Base-by-base conservation (phyloP, 1,140 invertebrate genomes). In the Hylaeus volcanicus region DNA sequence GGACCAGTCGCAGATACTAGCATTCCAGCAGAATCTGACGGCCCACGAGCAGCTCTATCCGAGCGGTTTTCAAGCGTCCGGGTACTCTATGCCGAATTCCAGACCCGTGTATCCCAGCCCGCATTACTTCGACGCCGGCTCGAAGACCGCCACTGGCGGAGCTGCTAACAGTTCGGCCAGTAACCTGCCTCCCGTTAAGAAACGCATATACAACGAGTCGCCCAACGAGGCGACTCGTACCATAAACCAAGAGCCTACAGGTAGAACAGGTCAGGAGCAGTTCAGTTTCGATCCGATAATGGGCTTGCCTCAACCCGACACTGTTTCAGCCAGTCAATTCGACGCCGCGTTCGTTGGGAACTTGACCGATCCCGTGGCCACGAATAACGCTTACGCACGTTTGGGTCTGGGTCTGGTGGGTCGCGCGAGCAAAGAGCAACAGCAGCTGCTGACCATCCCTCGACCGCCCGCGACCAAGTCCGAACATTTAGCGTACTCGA, bases 231-330 rank as follows among this genome's bases (percentile, higher is more conserved):
- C 80, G 43, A 48, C 89, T 65, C 64, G 89, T 6, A 69, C 69
- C 61, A 78, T 91, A 11, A 5, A 85, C 0, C 90, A 91, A 12
- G 89, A 91, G 4, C 72, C 75, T 5, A 8, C 76, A 0, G 43
- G 77, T 6, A 71, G 89, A 82, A 9, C 83, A 0, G 41, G 74
- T 2, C 88, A 90, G n/a, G 88, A 89, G 12, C 92, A 93, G 51
- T 93, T 92, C 56, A 77, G 86, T 3, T 93, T 92, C 66, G 92
- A 93, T 8, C 74, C 90, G 6, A 91, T 93, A 86, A 92, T 93
- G 87, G 72, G 82, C 2, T 78, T 93, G 2, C 69, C 89, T 0
- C 90, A 92, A 68, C 68, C 89, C 3, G 89, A 92, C 0, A 58
- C 87, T 5, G 88, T 89, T 1, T 66, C 89, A 0, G 85, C 88